Base-by-base conservation (phyloP, 2,888 invertebrate genomes). In the Microplitis deprimator region DNA sequence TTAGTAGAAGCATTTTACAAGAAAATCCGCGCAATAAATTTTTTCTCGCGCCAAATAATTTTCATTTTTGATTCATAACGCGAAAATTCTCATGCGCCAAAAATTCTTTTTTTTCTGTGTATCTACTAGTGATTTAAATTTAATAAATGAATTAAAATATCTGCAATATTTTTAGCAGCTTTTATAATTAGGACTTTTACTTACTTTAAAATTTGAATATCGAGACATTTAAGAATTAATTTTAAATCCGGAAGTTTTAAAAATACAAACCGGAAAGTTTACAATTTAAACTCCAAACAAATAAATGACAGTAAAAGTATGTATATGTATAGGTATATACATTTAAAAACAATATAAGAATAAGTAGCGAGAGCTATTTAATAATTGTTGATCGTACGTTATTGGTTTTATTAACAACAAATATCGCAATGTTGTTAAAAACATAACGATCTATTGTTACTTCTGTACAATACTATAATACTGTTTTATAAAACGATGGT, bases 391-490 rank as follows among this genome's bases (percentile, higher is more conserved):
- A 86, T 80, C 74, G 80, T 85, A 84, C 81, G 78, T 80, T 75
- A 71, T 78, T 80, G 82, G 82, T 82, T 82, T 82, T 74, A 13
- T 50, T 50, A 50, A 50, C 50, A 50, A 50, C 50, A 50, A 50
- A 77, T 76, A 81, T 77, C 81, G 80, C 82, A 78, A 82, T 87
- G 83, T 84, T 85, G 83, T 81, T 81, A 50, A 50, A 10, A 82
- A 82, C 79, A 84, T 84, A 85, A 83, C 85, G 81, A 80, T 81
- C 85, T 84, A 88, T 88, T 87, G 87, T 88, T 87, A 84, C 83
- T 79, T 81, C 81, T 79, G 83, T 82, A 87, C 88, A 87, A 87
- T 87, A 85, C 50, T 50, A 13, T 50, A 50, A 84, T 75, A 81
- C 74, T 87, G 87, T 88, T 87, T 88, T 81, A 82, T 81, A 86